These are phyloP conservation scores for Globodera ellingtonae DNA, from an alignment of 1,140 invertebrate species.

Conservation along the genomic window DNA sequence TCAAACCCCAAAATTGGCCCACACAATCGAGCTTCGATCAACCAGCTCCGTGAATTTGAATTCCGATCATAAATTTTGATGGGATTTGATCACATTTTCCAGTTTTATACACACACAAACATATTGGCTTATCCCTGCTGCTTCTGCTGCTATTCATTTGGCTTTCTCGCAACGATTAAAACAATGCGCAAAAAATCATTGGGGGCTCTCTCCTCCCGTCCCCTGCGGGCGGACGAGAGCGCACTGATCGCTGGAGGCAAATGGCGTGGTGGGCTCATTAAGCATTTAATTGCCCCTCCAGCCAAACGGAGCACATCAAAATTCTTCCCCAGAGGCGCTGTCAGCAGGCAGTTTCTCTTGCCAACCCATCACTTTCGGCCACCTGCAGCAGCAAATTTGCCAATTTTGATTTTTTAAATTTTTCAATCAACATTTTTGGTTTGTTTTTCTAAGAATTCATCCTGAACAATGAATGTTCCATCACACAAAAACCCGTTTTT, in stretches of 20 bases:
- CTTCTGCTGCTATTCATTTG: not conserved
- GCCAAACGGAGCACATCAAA: no score
- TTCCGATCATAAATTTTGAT: not conserved
- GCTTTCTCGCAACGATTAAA: no score
- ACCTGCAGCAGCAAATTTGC: no score
- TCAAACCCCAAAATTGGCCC: no score
- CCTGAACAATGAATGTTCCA: not conserved
- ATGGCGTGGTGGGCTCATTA: no score
- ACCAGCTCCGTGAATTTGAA: no score
- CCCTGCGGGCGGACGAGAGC: not conserved
- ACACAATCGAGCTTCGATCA: no score
- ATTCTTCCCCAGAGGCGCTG: no score
- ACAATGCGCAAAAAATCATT: not conserved
- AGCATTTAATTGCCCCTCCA: no score
- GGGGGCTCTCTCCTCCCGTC: not conserved
- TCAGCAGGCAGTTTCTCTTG: no score
- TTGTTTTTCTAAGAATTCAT: not conserved
- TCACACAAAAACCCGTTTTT: not conserved
- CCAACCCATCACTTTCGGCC: no score
- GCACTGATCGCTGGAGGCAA: no score
- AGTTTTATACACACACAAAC: not conserved
- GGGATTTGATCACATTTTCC: not conserved
- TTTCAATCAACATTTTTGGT: not conserved
- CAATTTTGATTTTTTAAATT: not conserved
- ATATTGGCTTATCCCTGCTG: not conserved